These are phyloP conservation scores for Pachypanchax playfairii DNA, from an alignment of 2,113 vertebrate genomes.

Conservation along the genomic window DNA sequence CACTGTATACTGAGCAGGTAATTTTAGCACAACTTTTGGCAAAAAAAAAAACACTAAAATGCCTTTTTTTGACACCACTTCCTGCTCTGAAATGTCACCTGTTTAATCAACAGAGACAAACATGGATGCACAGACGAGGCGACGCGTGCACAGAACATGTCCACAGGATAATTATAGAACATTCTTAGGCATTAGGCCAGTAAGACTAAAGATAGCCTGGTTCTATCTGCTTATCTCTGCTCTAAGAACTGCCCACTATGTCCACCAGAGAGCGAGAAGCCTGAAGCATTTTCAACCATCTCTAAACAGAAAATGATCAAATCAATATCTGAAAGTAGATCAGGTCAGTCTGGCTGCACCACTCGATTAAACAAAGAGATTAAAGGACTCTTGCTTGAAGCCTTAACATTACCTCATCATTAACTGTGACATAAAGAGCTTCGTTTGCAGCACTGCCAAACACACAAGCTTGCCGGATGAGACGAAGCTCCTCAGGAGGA, in stretches of 20 bases:
- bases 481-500: slow-evolving; percentile 89
- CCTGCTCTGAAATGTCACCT: background rate
- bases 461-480: slow-evolving; percentile 93
- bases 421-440: slow-evolving; percentile 92
- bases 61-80: background rate
- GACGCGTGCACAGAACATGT: slow-evolving; percentile 29
- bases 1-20: background rate
- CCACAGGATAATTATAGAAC: slow-evolving; percentile 64
- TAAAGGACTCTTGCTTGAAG: slow-evolving; percentile 2
- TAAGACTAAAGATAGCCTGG: slow-evolving; percentile 75
- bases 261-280: slow-evolving; percentile 10
- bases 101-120: slow-evolving; percentile 23
- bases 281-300: slow-evolving; percentile 11
- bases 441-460: slow-evolving; percentile 95
- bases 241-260: slow-evolving; percentile 31
- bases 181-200: slow-evolving; percentile 69
- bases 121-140: slow-evolving; percentile 15
- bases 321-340: slow-evolving; percentile 2
- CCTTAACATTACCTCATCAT: slow-evolving; percentile 86
- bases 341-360: background rate
- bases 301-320: slow-evolving; percentile 8
- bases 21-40: background rate
- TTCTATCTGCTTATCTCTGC: slow-evolving; percentile 75
- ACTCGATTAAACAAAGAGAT: slow-evolving; percentile 19
- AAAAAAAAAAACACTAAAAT: slow-evolving; percentile 18